A percentile compares a stretch with the other conserved stretches of the same genome.
These are phyloP conservation scores for Polydesmus complanatus DNA, from an alignment of 2,888 invertebrate genomes.

Conservation along the genomic window DNA sequence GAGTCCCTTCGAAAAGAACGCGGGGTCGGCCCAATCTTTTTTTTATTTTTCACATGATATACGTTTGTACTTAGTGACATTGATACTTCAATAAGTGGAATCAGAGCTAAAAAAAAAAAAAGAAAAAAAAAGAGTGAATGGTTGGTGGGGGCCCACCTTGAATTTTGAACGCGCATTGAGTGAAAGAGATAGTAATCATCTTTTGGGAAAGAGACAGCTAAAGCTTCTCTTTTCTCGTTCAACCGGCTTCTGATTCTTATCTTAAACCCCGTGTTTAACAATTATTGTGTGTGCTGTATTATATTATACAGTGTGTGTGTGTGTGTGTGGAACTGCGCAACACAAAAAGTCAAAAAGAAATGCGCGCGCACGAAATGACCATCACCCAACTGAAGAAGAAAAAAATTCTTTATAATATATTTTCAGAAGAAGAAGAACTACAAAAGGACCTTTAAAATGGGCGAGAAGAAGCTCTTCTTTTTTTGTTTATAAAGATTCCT, in stretches of 20 bases:
- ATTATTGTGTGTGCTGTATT: no score
- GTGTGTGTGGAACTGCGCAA: background rate
- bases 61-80: background rate
- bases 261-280: background rate
- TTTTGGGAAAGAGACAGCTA: background rate
- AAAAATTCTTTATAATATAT: background rate
- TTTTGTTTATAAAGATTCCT: background rate
- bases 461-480: background rate
- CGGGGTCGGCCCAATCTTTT: no score
- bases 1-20: no score
- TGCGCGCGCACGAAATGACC: background rate
- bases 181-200: background rate
- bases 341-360: background rate
- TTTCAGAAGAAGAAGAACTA: background rate
- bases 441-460: background rate
- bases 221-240: background rate
- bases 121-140: no score
- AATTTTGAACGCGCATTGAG: background rate
- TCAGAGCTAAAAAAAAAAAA: no score
- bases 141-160: background rate
- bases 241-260: background rate
- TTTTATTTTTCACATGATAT: background rate
- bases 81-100: background rate
- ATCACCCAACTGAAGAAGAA: conserved; percentile 8
- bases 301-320: no score